Conservation (phyloP, 1,140 invertebrate species). For the Drosophila nigromelanica region DNA sequence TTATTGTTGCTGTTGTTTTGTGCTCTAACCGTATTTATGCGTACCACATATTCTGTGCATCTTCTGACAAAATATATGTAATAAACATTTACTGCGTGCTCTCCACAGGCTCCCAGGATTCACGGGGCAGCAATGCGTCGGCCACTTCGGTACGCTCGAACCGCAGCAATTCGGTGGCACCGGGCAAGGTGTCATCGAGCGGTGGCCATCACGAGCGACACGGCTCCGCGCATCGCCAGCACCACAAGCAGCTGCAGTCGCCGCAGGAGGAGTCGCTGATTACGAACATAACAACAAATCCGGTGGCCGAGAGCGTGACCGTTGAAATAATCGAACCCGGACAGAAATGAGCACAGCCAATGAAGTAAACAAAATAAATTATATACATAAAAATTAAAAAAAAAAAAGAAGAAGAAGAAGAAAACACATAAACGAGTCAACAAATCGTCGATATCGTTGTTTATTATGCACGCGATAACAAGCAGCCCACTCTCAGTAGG, state of each 20-base stretch:
- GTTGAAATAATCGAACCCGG: conserved; percentile 81
- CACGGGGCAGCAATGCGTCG: conserved; percentile 78
- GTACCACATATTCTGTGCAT: conserved; percentile 8
- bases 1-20: conserved; percentile 24
- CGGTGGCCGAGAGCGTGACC: conserved; percentile 81
- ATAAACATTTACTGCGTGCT: conserved; percentile 10
- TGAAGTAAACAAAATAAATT: conserved; percentile 5
- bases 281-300: conserved; percentile 82
- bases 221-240: conserved; percentile 67
- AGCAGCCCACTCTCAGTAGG: conserved; percentile 27
- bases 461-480: conserved; percentile 72
- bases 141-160: conserved; percentile 78
- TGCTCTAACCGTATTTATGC: conserved; percentile 29
- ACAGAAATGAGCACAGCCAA: conserved; percentile 41
- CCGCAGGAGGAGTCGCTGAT: conserved; percentile 71
- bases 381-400: conserved; percentile 10
- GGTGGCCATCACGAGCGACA: conserved; percentile 70
- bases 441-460: conserved; percentile 51
- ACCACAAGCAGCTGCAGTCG: conserved; percentile 57
- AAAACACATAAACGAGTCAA: conserved; percentile 18
- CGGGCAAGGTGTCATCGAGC: conserved; percentile 57
- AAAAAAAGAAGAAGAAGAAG: conserved; percentile 1
- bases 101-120: conserved; percentile 62
- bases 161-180: conserved; percentile 80
- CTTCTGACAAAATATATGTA: not conserved